Conservation (phyloP, 1,140 invertebrate genomes). For the Listronotus bonariensis region DNA sequence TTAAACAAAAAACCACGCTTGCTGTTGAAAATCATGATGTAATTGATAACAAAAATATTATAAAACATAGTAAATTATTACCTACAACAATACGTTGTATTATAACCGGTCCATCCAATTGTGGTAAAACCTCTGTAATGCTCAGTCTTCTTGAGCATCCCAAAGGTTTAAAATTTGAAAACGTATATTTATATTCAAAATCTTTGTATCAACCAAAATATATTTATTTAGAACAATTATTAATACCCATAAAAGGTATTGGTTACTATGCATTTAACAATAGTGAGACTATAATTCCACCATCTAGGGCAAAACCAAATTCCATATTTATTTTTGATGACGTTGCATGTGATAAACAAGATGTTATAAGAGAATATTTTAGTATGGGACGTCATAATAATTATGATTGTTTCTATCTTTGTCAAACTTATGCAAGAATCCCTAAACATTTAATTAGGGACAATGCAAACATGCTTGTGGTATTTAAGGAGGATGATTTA, state of each 20-base stretch:
- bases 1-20: too few relatives aligned
- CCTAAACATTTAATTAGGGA: constrained; percentile 54
- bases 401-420: constrained; percentile 49
- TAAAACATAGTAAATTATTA: background rate
- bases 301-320: constrained; percentile 39
- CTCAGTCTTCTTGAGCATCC: constrained; percentile 6
- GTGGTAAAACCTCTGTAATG: constrained; percentile 1
- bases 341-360: constrained; percentile 49
- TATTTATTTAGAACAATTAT: background rate
- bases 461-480: constrained; percentile 51
- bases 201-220: constrained; percentile 5
- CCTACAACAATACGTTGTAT: background rate
- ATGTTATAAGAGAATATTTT: constrained; percentile 50
- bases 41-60: background rate
- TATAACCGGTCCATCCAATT: background rate
- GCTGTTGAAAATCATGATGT: background rate
- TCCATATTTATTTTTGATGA: constrained; percentile 53
- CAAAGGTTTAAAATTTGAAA: constrained; percentile 6
- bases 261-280: constrained; percentile 4
- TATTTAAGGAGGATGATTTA: constrained; percentile 53
- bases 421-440: constrained; percentile 51
- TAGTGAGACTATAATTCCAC: background rate
- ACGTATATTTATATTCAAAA: constrained; percentile 1
- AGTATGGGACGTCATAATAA: constrained; percentile 48
- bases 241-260: constrained; percentile 2